A percentile compares a stretch with the other conserved stretches of the same genome.
These are phyloP conservation scores for Drosophila paulistorum DNA, from an alignment of 1,140 invertebrate genomes.

Conservation along the genomic window DNA sequence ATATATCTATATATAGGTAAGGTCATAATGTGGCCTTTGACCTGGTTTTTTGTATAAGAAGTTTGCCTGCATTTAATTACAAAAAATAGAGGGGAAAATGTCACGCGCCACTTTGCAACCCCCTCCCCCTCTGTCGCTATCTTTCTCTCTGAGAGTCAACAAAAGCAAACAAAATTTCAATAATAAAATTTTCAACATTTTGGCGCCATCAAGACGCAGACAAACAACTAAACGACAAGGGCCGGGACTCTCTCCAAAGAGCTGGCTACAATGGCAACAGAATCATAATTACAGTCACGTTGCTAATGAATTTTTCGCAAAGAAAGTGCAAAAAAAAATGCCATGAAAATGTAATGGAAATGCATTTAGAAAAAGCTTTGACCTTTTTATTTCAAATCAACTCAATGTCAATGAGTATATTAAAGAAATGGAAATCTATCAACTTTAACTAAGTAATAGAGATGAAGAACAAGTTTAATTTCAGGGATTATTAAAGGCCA, in stretches of 20 bases:
- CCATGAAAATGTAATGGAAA: not conserved
- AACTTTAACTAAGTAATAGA: too few species aligned
- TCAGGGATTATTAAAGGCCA: too few species aligned
- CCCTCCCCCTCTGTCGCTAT: not conserved
- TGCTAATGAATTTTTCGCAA: not conserved
- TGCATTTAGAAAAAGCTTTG: not conserved
- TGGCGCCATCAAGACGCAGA: constrained; percentile 3
- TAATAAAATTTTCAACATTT: constrained; percentile 15
- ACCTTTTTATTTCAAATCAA: not conserved
- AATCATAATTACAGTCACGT: constrained; percentile 8
- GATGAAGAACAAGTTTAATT: too few species aligned
- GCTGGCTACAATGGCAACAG: not conserved
- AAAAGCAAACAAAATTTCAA: constrained; percentile 11
- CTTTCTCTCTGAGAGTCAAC: constrained; percentile 2
- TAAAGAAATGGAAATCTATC: too few species aligned
- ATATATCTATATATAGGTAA: not conserved
- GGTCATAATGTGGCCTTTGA: constrained; percentile 32
- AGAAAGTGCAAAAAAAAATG: not conserved
- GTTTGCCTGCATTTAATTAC: constrained; percentile 77
- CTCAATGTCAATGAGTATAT: too few species aligned
- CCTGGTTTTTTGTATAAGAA: constrained; percentile 55
- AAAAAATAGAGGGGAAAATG: constrained; percentile 61
- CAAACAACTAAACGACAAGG: not conserved
- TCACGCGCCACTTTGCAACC: constrained; percentile 18
- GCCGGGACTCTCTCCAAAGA: not conserved